Evolutionary conservation across 2,113 vertebrate species (phyloP).

Genomic region (Smithornis capensis): DNA sequence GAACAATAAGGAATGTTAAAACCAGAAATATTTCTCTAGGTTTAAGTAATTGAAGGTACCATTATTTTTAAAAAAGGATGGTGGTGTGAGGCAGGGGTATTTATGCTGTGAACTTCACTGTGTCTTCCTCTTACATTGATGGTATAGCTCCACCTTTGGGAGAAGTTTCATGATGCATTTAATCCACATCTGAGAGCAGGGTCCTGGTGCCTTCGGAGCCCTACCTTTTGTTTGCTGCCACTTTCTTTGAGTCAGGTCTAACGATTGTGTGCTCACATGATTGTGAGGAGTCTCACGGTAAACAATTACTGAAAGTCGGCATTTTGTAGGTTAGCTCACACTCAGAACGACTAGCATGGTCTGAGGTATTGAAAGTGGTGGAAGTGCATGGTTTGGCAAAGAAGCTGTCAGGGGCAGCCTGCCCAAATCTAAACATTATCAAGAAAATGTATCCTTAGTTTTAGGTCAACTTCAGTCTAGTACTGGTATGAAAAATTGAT

Average conservation of each 20-base stretch:
- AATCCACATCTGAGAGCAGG: not conserved
- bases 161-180: not conserved
- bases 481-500: not conserved
- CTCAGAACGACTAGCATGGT: not conserved
- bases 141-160: slow-evolving; percentile 55
- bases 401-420: not conserved
- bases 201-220: not conserved
- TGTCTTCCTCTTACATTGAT: not conserved
- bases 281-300: not conserved
- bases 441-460: not conserved
- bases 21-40: not conserved
- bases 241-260: not conserved
- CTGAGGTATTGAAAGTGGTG: not conserved
- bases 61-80: not conserved
- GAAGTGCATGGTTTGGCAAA: not conserved
- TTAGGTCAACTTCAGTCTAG: not conserved
- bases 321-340: not conserved
- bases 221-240: not conserved
- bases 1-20: not conserved
- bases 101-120: not conserved
- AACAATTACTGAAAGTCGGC: not conserved
- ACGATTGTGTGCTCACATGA: not conserved
- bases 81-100: not conserved
- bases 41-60: not conserved
- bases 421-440: not conserved